Evolutionary conservation across 2,113 vertebrate species (phyloP).

Genomic region (Peromyscus maniculatus): DNA sequence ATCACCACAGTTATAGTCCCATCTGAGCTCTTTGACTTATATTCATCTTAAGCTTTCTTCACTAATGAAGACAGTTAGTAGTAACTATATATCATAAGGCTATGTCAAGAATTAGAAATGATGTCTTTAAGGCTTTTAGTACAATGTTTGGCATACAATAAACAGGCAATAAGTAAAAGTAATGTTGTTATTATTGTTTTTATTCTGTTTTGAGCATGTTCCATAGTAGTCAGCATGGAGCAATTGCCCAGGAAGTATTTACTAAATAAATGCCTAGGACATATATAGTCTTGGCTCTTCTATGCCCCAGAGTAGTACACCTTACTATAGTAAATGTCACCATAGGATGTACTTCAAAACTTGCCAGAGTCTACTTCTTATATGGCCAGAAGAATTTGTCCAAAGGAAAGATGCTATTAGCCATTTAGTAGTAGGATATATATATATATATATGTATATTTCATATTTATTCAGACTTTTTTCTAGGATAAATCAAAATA

Average conservation of each 20-base stretch:
- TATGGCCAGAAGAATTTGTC: neutral
- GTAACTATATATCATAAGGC: neutral
- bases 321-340: neutral
- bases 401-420: neutral
- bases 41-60: neutral
- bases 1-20: neutral
- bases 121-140: neutral
- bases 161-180: neutral
- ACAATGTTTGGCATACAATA: neutral
- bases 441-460: neutral
- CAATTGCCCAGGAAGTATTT: neutral
- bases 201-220: neutral
- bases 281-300: neutral
- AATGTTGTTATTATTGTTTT: conserved; percentile 15
- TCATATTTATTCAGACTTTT: conserved; percentile 21
- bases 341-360: neutral
- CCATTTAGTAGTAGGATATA: neutral
- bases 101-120: neutral
- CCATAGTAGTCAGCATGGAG: neutral
- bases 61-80: neutral
- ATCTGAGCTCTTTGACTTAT: neutral
- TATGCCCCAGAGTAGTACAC: neutral
- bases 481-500: conserved; percentile 33
- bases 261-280: neutral
- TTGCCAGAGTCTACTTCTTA: neutral